A percentile compares a stretch with the other conserved stretches of the same genome.
These are phyloP conservation scores for Ctenochaetus hawaiiensis DNA, from an alignment of 2,797 vertebrate genomes.

Conservation along the genomic window DNA sequence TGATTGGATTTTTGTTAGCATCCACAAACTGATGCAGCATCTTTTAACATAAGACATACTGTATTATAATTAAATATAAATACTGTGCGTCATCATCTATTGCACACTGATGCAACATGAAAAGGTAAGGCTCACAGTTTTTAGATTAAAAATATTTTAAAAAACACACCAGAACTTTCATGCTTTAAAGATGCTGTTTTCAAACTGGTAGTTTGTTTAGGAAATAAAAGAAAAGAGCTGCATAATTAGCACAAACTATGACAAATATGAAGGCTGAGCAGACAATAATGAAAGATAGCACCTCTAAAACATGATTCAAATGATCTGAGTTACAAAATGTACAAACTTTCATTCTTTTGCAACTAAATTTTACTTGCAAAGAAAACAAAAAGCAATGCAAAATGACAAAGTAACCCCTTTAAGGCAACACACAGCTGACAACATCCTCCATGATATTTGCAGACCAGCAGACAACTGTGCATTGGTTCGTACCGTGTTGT, in stretches of 20 bases:
- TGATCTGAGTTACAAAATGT: neutral
- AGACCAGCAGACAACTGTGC: constrained; percentile 32
- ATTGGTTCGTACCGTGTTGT: constrained; percentile 59
- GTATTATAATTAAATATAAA: no score
- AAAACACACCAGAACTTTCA: no score
- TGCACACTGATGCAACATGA: no score
- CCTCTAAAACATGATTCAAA: neutral
- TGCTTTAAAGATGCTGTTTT: neutral
- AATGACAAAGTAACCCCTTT: constrained; percentile 28
- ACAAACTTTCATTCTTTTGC: neutral
- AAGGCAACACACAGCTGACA: constrained; percentile 44
- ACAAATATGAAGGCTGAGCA: neutral
- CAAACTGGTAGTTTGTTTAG: neutral
- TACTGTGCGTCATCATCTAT: no score
- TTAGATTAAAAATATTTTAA: no score
- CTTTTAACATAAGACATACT: no score
- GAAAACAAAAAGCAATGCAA: constrained; percentile 14
- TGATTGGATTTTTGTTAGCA: neutral
- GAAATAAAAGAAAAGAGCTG: neutral
- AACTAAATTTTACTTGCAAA: constrained; percentile 3
- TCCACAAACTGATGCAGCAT: neutral
- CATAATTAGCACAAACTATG: neutral
- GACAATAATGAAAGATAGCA: neutral
- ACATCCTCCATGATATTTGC: constrained; percentile 20
- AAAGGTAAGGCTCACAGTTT: no score